phyloP scores from a whole-genome alignment of 2,888 invertebrate species.

The Temnothorax rugatulus region DNA sequence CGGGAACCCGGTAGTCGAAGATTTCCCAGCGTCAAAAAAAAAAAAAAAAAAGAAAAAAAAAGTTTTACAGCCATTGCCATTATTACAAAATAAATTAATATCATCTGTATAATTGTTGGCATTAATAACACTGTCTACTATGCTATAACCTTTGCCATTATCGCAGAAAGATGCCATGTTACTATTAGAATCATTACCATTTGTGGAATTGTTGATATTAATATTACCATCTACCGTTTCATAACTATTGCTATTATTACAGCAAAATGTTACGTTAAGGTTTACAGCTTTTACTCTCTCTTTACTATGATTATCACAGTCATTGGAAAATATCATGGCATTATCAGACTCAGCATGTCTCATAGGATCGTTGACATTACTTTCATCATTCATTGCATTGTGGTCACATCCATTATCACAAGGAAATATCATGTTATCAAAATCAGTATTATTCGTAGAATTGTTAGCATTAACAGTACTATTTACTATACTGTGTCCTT shows the following conservation, averaged over 20 bases:
- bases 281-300: neutral
- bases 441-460: neutral
- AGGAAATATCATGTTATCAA: neutral
- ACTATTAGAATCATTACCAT: neutral
- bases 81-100: too few species aligned
- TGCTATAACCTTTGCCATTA: neutral
- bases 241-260: neutral
- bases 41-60: too few species aligned
- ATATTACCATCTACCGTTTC: neutral
- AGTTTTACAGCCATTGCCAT: too few species aligned
- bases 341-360: too few species aligned
- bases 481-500: neutral
- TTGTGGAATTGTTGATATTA: neutral
- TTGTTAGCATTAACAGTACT: neutral
- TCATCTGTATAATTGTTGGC: neutral
- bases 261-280: slow-evolving; percentile 3
- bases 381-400: too few species aligned
- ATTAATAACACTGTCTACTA: neutral
- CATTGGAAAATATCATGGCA: too few species aligned
- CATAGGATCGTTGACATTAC: too few species aligned
- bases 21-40: too few species aligned
- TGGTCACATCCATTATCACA: too few species aligned
- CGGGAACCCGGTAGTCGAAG: too few species aligned
- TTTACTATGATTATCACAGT: too few species aligned
- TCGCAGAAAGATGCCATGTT: neutral